Evolutionary conservation across 2,888 invertebrate species (phyloP).

Genomic region (Amphipoea lucens): DNA sequence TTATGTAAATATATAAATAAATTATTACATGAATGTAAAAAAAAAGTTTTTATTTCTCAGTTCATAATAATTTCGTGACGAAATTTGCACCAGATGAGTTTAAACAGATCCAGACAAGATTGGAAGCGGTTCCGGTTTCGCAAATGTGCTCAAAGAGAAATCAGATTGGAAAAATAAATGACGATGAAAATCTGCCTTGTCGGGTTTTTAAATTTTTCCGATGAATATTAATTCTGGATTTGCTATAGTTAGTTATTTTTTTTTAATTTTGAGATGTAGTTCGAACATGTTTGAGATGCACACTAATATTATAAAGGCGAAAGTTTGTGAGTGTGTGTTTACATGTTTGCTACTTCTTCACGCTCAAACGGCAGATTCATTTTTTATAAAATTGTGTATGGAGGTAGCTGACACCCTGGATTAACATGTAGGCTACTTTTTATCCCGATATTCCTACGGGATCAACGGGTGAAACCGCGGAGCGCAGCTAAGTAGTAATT

Average conservation of each 20-base stretch:
- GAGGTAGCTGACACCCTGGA: no score
- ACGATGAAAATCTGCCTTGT: not conserved
- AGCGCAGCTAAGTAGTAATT: no score
- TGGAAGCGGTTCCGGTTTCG: conserved; percentile 2
- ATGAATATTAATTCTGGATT: conserved; percentile 20
- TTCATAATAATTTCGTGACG: conserved; percentile 2
- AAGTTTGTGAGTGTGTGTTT: no score
- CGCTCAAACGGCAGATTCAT: no score
- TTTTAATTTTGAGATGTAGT: not conserved
- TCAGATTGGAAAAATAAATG: conserved; percentile 37
- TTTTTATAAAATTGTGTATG: no score
- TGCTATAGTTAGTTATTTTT: not conserved
- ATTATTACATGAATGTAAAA: no score
- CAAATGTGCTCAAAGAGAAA: conserved; percentile 44
- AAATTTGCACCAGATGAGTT: conserved; percentile 18
- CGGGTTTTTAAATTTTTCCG: not conserved
- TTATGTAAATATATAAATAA: no score
- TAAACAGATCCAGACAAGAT: conserved; percentile 28
- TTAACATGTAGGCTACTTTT: no score
- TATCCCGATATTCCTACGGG: no score
- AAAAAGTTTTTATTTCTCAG: not conserved
- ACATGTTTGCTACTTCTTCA: no score
- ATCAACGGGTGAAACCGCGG: no score
- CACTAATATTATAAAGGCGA: no score
- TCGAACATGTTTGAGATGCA: not conserved